phyloP scores from a whole-genome alignment of 2,888 invertebrate genomes.

The Dynastes tityus region DNA sequence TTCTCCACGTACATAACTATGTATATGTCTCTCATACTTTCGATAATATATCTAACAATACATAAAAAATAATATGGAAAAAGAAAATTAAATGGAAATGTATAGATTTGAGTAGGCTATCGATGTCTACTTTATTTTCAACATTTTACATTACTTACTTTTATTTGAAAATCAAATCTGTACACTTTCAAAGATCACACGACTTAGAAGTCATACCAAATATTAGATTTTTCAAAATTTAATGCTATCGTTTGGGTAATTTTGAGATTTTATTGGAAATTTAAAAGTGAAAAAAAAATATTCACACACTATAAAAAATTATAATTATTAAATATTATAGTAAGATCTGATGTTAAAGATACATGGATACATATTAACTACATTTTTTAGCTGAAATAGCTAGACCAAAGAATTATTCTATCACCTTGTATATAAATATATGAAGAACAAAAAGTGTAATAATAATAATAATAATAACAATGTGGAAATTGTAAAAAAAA shows the following conservation, averaged over 20 bases:
- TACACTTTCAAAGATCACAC: too few relatives aligned
- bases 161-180: too few relatives aligned
- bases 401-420: slow-evolving; percentile 71
- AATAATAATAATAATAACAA: neutral
- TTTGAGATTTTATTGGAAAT: neutral
- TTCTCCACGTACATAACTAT: neutral
- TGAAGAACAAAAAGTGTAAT: slow-evolving; percentile 56
- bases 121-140: too few relatives aligned
- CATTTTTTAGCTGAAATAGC: slow-evolving; percentile 60
- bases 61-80: too few relatives aligned
- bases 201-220: slow-evolving; percentile 49
- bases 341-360: slow-evolving; percentile 54
- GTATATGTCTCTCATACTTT: slow-evolving; percentile 18
- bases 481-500: slow-evolving; percentile 56
- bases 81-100: too few relatives aligned
- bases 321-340: slow-evolving; percentile 20
- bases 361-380: slow-evolving; percentile 47
- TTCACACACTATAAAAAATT: slow-evolving; percentile 26
- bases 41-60: neutral
- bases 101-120: too few relatives aligned
- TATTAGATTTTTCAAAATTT: too few relatives aligned
- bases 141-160: too few relatives aligned
- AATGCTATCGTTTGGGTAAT: slow-evolving; percentile 8
- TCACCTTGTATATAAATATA: slow-evolving; percentile 66
- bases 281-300: neutral